Evolutionary conservation across 2,888 invertebrate species (phyloP).

Genomic region (Elegia similella): DNA sequence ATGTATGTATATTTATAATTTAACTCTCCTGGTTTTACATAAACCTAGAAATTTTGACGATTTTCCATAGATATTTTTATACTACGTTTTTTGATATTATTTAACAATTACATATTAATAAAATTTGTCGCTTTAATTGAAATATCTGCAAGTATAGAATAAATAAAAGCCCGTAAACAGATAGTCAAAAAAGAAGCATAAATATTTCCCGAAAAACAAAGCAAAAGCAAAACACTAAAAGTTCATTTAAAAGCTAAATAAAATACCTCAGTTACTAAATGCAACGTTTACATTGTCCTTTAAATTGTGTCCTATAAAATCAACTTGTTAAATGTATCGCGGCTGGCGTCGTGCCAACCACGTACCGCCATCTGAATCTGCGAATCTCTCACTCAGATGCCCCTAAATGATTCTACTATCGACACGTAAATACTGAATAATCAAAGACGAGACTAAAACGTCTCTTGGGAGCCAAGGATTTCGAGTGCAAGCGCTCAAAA

Average conservation of each 20-base stretch:
- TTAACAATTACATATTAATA: no score
- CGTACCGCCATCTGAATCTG: slow-evolving; percentile 55
- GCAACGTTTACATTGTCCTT: slow-evolving; percentile 67
- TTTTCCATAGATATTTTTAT: no score
- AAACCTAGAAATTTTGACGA: no score
- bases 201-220: not conserved
- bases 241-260: slow-evolving; percentile 30
- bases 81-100: no score
- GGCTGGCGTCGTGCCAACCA: slow-evolving; percentile 63
- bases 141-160: no score
- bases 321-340: slow-evolving; percentile 65
- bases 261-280: slow-evolving; percentile 53
- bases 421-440: slow-evolving; percentile 60
- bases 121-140: no score
- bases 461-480: slow-evolving; percentile 20
- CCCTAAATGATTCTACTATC: slow-evolving; percentile 58
- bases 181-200: not conserved
- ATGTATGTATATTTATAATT: no score
- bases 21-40: no score
- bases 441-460: slow-evolving; percentile 28
- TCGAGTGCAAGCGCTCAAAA: slow-evolving; percentile 22
- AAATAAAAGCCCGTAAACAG: no score
- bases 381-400: slow-evolving; percentile 60
- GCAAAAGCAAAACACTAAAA: slow-evolving; percentile 30
- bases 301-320: slow-evolving; percentile 72